Evolutionary conservation across 2,113 vertebrate species (phyloP), one percentile per base, ranked within the genome.

Genomic region (Haliaeetus leucogaster): DNA sequence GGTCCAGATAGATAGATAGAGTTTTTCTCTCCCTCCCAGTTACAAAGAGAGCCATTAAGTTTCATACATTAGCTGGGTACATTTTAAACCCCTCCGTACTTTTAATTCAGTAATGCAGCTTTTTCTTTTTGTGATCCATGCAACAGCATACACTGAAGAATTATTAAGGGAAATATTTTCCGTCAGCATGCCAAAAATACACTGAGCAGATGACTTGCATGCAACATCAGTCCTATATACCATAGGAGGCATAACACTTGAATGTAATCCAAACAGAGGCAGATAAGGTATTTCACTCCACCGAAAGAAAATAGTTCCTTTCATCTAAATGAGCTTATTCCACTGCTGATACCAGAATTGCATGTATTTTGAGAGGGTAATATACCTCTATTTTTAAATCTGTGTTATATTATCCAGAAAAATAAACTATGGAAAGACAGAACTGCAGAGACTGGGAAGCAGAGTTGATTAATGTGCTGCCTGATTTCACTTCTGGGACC

Each of bases 391-490:
- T 91, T 96, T 96, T 94, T 29, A 95, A 94, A 78, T 62, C 47
- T 80, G 11, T 82, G 59, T 89, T 94, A 40, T 70, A 62, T 91
- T 86, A 96, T 78, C 87, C 79, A 95, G 91, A 90, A 89, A 95
- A 96, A 95, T 93, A 91, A 93, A 94, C 90, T 70, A 74, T 83
- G 71, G 93, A 66, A 72, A 22, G 25, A 42, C 76, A 82, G 70
- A 83, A 98, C 62, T 56, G 21, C 82, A 77, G 82, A 90, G 82
- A 20, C 78, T 74, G 22, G 78, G 67, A 94, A 94, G 68, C 65
- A 66, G 53, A 53, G 45, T 34, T 98, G 97, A 98, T 97, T 95
- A 97, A 98, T 97, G 95, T 78, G 92, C 86, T 95, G 89, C 85
- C 95, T 92, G 96, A 97, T 97, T 97, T 98, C 92, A 93, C 91